These are phyloP conservation scores for Phyllotreta striolata DNA, from an alignment of 2,888 invertebrate genomes.

Conservation along the genomic window DNA sequence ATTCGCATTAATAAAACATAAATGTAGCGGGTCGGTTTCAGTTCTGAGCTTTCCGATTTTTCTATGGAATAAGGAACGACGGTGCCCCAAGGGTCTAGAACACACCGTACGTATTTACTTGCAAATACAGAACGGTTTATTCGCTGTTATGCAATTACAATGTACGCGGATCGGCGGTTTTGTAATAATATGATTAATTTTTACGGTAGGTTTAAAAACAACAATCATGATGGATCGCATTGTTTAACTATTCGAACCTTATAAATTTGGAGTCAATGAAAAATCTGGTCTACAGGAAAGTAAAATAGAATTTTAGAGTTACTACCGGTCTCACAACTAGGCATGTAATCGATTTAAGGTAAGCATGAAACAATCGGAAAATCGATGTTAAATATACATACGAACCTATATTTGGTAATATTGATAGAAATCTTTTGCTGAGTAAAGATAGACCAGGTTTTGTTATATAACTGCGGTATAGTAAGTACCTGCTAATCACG, in stretches of 20 bases:
- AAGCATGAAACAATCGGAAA: too few species aligned
- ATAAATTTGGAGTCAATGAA: too few species aligned
- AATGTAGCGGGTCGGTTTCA: conserved; percentile 5
- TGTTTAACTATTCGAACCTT: too few species aligned
- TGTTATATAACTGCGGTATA: conserved; percentile 1
- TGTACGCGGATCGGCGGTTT: not conserved
- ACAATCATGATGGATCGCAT: too few species aligned
- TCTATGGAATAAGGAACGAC: conserved; percentile 15
- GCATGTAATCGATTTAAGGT: too few species aligned
- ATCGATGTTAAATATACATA: too few species aligned
- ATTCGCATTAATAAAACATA: conserved; percentile 15
- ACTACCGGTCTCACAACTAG: too few species aligned
- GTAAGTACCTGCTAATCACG: not conserved
- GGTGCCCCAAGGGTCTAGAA: conserved; percentile 14
- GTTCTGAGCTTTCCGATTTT: conserved; percentile 10
- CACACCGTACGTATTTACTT: conserved; percentile 13
- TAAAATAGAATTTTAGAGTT: too few species aligned
- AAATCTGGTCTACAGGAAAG: too few species aligned
- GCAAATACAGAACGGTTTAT: not conserved
- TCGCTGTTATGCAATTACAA: conserved; percentile 12
- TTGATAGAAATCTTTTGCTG: not conserved
- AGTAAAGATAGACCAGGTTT: conserved; percentile 1
- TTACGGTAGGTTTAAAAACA: not conserved
- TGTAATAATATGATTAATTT: conserved; percentile 17
- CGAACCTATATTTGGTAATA: too few species aligned